Evolutionary conservation across 2,888 invertebrate genomes (phyloP), one percentile per base, ranked within the genome.

Genomic region (Polydrusus tereticollis): DNA sequence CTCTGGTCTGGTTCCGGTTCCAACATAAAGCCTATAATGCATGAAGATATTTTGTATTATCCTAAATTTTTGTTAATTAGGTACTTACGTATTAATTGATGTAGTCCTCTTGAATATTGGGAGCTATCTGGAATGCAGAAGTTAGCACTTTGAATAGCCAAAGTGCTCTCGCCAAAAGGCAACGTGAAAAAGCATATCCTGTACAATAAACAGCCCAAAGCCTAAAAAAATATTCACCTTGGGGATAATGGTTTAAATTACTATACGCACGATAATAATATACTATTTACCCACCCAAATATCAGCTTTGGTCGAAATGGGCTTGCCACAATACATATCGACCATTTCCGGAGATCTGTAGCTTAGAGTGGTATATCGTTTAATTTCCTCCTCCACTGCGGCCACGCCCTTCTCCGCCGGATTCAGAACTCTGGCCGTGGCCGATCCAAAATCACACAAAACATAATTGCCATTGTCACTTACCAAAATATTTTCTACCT

Each of bases 321-420:
- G 87, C 85, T 92, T 92, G 41, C 93, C 94, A 75, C 90, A 89
- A 84, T 96, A 97, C 82, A 97, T 89, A 85, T 97, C 96, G 36
- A 97, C 91, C 97, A 97, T 97, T 88, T 97, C 97, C 2, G 97
- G 97, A 12, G 96, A 88, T 80, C 97, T 89, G 84, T 97, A 97
- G 76, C 95, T 94, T 62, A 96, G 87, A 0, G 97, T 97, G 6
- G 97, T 97, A 84, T 96, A 96, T 82, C 93, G 89, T 85, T 93
- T 92, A 76, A 95, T 92, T 86, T 95, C 95, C 80, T 95, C 94
- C 82, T 94, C 93, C n/a, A 94, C 91, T 18, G 86, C 83, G 18
- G 90, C 86, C 8, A 91, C 91, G 58, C 93, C 92, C 80, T 92
- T 91, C 73, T 88, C 87, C 69, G 87, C 86, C 0, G 92, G 90